These are phyloP conservation scores for Eclectus roratus DNA, from an alignment of 2,113 vertebrate species.

Conservation along the genomic window DNA sequence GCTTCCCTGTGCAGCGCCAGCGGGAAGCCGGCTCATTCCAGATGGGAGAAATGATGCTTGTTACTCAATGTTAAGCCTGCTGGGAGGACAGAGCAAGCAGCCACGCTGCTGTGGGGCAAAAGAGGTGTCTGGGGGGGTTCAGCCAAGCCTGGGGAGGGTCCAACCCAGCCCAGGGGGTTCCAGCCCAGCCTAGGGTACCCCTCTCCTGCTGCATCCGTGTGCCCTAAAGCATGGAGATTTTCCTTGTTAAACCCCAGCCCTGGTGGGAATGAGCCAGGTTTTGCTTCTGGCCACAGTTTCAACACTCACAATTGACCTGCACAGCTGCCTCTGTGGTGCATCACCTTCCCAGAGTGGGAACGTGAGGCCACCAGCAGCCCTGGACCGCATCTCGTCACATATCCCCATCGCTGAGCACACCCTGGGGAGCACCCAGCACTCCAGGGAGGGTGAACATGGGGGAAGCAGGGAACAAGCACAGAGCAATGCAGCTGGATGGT, in stretches of 20 bases:
- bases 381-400: not conserved
- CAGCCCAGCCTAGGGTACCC: not conserved
- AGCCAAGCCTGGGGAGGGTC: not conserved
- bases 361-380: not conserved
- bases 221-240: not conserved
- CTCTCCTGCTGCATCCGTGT: not conserved
- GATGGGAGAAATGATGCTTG: not conserved
- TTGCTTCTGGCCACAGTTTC: not conserved
- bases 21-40: not conserved
- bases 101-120: not conserved
- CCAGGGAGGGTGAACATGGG: fast-evolving
- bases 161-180: not conserved
- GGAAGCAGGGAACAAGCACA: not conserved
- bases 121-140: not conserved
- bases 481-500: not conserved
- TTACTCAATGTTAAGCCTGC: not conserved
- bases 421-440: not conserved
- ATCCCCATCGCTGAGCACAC: not conserved
- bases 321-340: not conserved
- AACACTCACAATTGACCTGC: not conserved
- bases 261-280: fast-evolving
- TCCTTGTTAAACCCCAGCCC: not conserved
- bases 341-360: not conserved
- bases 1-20: not conserved
- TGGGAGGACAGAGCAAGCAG: not conserved